Conservation (phyloP, 2,888 invertebrate genomes). For the Furcula furcula region DNA sequence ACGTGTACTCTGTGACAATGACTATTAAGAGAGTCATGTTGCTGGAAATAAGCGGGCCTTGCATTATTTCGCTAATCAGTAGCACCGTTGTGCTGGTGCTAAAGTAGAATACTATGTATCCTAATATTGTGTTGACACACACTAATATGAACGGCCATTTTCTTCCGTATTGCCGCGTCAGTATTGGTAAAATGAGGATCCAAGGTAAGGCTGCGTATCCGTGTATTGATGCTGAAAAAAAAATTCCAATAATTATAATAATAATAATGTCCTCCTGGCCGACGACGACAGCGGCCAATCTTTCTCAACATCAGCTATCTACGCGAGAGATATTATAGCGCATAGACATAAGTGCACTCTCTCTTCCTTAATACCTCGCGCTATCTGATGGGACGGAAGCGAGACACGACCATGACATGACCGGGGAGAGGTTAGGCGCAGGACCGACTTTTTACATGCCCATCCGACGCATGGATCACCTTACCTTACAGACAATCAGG, state of each 20-base stretch:
- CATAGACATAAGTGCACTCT: no score
- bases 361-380: not conserved
- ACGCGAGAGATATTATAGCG: no score
- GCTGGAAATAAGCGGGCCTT: conserved; percentile 31
- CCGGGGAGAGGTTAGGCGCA: no score
- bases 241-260: conserved; percentile 6
- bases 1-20: conserved; percentile 36
- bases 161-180: conserved; percentile 37
- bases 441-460: no score
- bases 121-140: conserved; percentile 27
- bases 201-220: conserved; percentile 42
- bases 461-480: no score
- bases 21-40: conserved; percentile 29
- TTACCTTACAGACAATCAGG: no score
- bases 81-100: conserved; percentile 32
- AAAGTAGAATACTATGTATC: conserved; percentile 33
- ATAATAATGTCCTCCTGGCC: not conserved
- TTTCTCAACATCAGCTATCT: no score
- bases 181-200: conserved; percentile 40
- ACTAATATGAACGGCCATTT: conserved; percentile 39
- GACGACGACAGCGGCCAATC: no score
- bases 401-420: no score
- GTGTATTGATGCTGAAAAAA: conserved; percentile 43
- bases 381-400: not conserved
- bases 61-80: conserved; percentile 38